These are phyloP conservation scores for Pseudomyrmex cubaensis DNA, from an alignment of 1,140 invertebrate genomes.

Conservation along the genomic window DNA sequence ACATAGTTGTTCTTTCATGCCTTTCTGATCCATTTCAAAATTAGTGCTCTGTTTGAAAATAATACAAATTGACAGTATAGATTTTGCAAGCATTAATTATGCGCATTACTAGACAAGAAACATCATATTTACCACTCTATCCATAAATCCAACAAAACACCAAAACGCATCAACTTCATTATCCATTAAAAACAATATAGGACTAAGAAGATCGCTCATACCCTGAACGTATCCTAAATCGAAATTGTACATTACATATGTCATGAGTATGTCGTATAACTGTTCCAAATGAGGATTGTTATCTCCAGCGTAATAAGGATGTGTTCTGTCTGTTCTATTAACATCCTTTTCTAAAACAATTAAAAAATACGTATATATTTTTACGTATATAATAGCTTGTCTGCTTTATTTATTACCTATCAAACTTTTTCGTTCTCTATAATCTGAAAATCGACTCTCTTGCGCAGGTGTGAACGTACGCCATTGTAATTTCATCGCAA, in stretches of 20 bases:
- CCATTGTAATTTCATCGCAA: slow-evolving; percentile 99
- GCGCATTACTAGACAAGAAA: background rate
- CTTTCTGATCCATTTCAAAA: slow-evolving; percentile 98
- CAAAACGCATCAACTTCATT: slow-evolving; percentile 99
- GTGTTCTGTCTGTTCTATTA: slow-evolving; percentile 96
- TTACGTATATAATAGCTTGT: slow-evolving; percentile 8
- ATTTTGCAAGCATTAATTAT: background rate
- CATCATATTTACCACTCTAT: slow-evolving; percentile 91
- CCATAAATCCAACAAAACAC: slow-evolving; percentile 99
- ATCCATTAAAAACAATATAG: slow-evolving; percentile 95
- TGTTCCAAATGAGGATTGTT: slow-evolving; percentile 95
- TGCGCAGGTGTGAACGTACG: slow-evolving; percentile 94
- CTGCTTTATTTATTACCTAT: slow-evolving; percentile 88
- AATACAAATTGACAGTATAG: background rate
- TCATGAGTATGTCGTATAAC: slow-evolving; percentile 97
- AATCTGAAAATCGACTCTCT: slow-evolving; percentile 95
- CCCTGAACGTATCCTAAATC: slow-evolving; percentile 98
- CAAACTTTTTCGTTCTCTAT: slow-evolving; percentile 95
- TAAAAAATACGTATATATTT: background rate
- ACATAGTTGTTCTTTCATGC: slow-evolving; percentile 96
- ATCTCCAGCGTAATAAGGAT: slow-evolving; percentile 96
- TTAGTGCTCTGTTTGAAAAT: slow-evolving; percentile 90
- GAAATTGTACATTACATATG: slow-evolving; percentile 99
- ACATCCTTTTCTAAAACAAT: slow-evolving; percentile 96
- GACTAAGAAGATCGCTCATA: slow-evolving; percentile 98